Evolutionary conservation across 2,888 invertebrate species (phyloP), one percentile per base, ranked within the genome.

Genomic region (Poecilus cupreus): DNA sequence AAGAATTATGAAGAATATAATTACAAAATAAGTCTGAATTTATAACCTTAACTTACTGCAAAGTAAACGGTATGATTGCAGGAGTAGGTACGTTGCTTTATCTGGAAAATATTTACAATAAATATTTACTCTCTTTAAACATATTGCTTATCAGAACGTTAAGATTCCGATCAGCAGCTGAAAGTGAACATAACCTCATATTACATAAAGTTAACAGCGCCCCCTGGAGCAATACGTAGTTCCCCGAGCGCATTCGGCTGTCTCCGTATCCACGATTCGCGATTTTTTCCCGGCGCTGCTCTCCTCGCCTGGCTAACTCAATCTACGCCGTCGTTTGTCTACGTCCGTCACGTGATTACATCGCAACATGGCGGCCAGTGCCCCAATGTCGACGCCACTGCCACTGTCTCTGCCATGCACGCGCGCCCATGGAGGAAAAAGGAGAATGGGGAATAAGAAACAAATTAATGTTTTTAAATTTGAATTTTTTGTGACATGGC

Each of bases 341-440:
- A 79, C 79, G 79, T 79, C 79, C 70, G 79, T 79, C 79, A 70
- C 32, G 79, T 70, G 79, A 79, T 79, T 79, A 70, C 79, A 68
- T 78, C 46, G 20, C 64, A 64, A 78, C 75, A 75, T 51, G 51
- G 43, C 20, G 24, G 43, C 43, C 43, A 43, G 43, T 46, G 57
- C 26, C 72, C 46, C 43, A 22, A 20, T 68, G 68, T 18, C 37
- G 68, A 32, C 74, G 0, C 13, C 26, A 32, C 51, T 51, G 46
- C 20, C 20, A 8, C 18, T 18, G 11, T 8, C 16, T 39, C 43
- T 18, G 68, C 20, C 18, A 37, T 68, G 68, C 43, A 68, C 68
- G 60, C 3, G 26, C 26, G 60, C 24, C 13, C 4, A 10, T 60
- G 24, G 26, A 22, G 5, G 1, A 1, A 43, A n/a, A 43, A 13